A percentile compares a stretch with the other conserved stretches of the same genome.
Conservation (phyloP, 2,113 vertebrate genomes). For the Eupsittula cactorum region DNA sequence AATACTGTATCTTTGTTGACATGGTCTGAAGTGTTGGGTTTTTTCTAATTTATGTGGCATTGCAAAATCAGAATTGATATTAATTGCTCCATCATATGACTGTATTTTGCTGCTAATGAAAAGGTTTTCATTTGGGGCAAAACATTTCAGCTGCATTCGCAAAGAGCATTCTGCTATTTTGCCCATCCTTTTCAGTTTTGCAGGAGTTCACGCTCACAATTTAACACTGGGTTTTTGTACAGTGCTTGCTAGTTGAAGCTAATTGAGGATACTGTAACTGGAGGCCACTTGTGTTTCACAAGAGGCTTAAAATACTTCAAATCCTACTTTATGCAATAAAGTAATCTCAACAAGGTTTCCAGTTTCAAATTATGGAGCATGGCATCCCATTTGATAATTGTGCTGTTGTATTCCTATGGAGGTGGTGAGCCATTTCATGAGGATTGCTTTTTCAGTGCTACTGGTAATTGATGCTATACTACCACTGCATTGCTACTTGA, state of each 20-base stretch:
- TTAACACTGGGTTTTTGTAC: background rate
- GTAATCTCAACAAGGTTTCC: background rate
- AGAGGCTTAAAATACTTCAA: background rate
- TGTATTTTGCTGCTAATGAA: background rate
- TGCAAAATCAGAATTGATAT: background rate
- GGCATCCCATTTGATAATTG: background rate
- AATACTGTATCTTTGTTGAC: background rate
- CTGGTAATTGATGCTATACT: background rate
- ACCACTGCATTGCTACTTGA: background rate
- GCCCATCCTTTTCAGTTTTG: background rate
- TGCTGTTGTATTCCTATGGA: background rate
- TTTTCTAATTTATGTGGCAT: background rate
- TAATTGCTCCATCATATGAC: background rate
- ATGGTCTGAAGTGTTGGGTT: background rate
- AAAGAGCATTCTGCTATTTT: background rate
- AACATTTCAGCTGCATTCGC: background rate
- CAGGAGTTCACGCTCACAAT: background rate
- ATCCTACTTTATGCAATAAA: background rate
- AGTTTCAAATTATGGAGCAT: background rate
- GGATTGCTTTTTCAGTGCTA: background rate
- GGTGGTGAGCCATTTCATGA: background rate
- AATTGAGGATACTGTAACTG: background rate
- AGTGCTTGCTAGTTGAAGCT: background rate
- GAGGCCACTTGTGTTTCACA: background rate
- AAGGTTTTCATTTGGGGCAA: background rate